A percentile compares a stretch with the other conserved stretches of the same genome.
These are phyloP conservation scores for Drosophila watanabei DNA, from an alignment of 1,140 invertebrate species.

Conservation along the genomic window DNA sequence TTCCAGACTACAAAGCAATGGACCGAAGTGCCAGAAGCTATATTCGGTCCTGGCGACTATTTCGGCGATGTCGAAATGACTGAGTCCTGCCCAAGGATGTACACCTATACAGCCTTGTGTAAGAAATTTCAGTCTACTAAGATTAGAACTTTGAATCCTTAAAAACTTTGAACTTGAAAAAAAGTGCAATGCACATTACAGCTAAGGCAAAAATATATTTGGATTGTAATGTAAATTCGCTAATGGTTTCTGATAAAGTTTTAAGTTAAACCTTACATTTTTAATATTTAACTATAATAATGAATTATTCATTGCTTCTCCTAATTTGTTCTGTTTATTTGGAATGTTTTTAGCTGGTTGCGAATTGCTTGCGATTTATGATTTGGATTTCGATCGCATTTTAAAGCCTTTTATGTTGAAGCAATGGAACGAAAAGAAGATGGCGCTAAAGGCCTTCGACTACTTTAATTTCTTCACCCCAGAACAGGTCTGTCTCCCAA, in stretches of 20 bases:
- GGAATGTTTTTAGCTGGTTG: slow-evolving; percentile 21
- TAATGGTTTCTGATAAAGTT: not conserved
- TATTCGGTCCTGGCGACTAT: slow-evolving; percentile 74
- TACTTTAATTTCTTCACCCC: slow-evolving; percentile 64
- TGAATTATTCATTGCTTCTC: not conserved
- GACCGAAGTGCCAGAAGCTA: slow-evolving; percentile 37
- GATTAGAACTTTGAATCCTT: too few relatives aligned
- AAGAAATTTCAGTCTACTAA: not conserved
- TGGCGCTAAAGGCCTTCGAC: slow-evolving; percentile 56
- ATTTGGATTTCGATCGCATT: slow-evolving; percentile 56
- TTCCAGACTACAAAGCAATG: slow-evolving; percentile 26
- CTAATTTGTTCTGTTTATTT: not conserved
- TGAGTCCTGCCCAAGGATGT: slow-evolving; percentile 40
- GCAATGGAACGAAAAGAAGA: slow-evolving; percentile 69
- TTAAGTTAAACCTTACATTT: not conserved
- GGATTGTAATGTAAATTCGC: too few relatives aligned
- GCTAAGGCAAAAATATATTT: too few relatives aligned
- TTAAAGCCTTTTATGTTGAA: slow-evolving; percentile 56
- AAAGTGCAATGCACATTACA: too few relatives aligned
- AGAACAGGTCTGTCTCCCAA: slow-evolving; percentile 39
- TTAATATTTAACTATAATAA: not conserved
- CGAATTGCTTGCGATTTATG: slow-evolving; percentile 65
- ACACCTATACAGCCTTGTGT: slow-evolving; percentile 61
- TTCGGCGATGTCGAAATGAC: slow-evolving; percentile 71
- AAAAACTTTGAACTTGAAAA: too few relatives aligned